Evolutionary conservation across 2,888 invertebrate species (phyloP), one percentile per base, ranked within the genome.

Genomic region (Trachelus stipa): DNA sequence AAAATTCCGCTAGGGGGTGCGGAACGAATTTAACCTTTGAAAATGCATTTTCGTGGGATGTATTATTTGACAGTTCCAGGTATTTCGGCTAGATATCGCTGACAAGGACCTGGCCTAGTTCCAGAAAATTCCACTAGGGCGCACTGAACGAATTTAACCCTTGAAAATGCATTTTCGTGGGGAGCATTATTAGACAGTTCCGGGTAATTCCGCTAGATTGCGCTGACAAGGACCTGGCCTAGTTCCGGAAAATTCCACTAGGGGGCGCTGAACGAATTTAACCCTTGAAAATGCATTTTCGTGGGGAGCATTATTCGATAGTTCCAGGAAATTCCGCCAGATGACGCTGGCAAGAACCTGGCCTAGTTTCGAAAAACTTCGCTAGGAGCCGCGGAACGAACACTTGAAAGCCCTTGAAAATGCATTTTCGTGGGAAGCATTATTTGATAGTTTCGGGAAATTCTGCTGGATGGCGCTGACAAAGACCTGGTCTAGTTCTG

Each of bases 261-360:
- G 30, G 11, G 30, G 33, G 30, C 1, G 30, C 0, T 4, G 33
- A 69, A 69, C 33, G 1, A 31, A 0, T 23, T 12, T 9, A 69
- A 11, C 30, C 0, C 12, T 30, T 23, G 0, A 11, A 69, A 30
- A 31, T 3, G 30, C 69, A n/a, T 33, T 33, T 33, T 11, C 9
- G 31, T 0, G 12, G 1, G 30, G 0, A 30, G 1, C n/a, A n/a
- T 30, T 31, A 31, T 69, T 3, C 6, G 1, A n/a, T 3, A 6
- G n/a, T 11, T 31, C 3, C 11, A 1, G 30, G 0, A n/a, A 31
- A 31, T 12, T n/a, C 11, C 69, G 4, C 69, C 12, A 23, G 69
- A 31, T 11, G 23, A 0, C 9, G 69, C n/a, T 3, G 69, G 12
- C 12, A 35, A 35, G 3, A 12, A 3, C 12, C 35, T 35, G 12